Percentiles rank a stretch among this genome's conserved stretches.
Conservation (phyloP, 2,888 invertebrate species). For the Leucophora obtusa region DNA sequence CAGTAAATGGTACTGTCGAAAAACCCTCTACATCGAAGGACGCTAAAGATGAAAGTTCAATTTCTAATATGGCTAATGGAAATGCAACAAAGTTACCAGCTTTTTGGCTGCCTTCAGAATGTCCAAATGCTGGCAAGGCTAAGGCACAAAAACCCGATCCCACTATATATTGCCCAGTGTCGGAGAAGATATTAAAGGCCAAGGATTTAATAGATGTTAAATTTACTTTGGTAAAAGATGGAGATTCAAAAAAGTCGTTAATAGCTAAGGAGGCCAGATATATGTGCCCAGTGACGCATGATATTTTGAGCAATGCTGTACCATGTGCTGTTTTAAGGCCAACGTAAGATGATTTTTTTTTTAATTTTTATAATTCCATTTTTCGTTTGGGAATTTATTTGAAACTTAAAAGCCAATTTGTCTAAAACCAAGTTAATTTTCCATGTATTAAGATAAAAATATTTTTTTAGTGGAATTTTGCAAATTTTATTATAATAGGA, state of each 20-base stretch:
- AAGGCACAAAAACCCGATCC: constrained; percentile 85
- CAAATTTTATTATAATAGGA: too few species aligned
- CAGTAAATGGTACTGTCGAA: constrained; percentile 68
- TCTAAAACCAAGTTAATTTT: too few species aligned
- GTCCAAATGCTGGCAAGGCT: constrained; percentile 88
- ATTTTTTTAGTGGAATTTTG: too few species aligned
- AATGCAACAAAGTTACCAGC: constrained; percentile 91
- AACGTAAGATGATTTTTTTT: constrained; percentile 82
- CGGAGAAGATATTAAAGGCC: constrained; percentile 89
- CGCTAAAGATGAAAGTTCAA: constrained; percentile 78
- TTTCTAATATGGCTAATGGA: constrained; percentile 89
- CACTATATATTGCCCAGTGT: constrained; percentile 88
- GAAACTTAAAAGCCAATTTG: too few species aligned
- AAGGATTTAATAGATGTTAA: constrained; percentile 96
- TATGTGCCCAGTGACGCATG: constrained; percentile 98
- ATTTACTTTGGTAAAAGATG: constrained; percentile 94
- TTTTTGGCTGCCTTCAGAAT: constrained; percentile 97
- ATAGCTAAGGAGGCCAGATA: constrained; percentile 95
- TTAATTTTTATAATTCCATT: neutral
- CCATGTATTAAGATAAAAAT: too few species aligned
- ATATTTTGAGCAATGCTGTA: constrained; percentile 95
- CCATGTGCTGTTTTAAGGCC: constrained; percentile 95
- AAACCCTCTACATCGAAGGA: constrained; percentile 66
- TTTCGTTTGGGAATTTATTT: too few species aligned
- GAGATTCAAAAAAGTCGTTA: constrained; percentile 90